Conservation (phyloP, 2,113 vertebrate genomes). For the Coregonus clupeaformis region DNA sequence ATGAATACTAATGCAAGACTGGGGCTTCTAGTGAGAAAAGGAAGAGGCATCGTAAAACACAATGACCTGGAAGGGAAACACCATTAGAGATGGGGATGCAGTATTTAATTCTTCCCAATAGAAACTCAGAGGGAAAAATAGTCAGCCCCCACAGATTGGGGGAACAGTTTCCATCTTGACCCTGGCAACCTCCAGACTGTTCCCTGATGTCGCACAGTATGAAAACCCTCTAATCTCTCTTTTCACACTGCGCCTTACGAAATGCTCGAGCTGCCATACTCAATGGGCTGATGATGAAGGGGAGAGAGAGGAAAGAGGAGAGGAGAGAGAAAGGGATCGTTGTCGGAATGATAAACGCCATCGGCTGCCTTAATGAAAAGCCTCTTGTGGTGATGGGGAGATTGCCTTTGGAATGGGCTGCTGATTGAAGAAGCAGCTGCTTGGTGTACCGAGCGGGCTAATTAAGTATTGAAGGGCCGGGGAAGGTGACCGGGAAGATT, state of each 20-base stretch:
- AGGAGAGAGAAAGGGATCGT: constrained; percentile 21
- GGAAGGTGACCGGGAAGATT: constrained; percentile 49
- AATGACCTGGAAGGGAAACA: constrained; percentile 28
- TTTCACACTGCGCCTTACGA: constrained; percentile 37
- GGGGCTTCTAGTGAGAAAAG: constrained; percentile 30
- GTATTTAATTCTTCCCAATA: not conserved
- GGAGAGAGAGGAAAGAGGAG: constrained; percentile 1
- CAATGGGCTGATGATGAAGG: constrained; percentile 20
- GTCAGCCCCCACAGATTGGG: not conserved
- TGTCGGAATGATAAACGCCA: constrained; percentile 51
- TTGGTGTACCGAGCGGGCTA: constrained; percentile 51
- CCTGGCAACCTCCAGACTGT: constrained; percentile 41
- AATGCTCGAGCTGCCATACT: not conserved
- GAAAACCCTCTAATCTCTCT: constrained; percentile 54
- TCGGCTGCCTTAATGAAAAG: constrained; percentile 69
- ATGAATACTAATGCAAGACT: constrained; percentile 36
- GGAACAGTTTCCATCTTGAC: constrained; percentile 39
- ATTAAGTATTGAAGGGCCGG: constrained; percentile 56
- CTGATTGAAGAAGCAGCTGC: constrained; percentile 63
- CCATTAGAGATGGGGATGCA: constrained; percentile 27
- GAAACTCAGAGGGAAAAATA: not conserved
- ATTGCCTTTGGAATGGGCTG: constrained; percentile 59
- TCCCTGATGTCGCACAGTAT: constrained; percentile 35
- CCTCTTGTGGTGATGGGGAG: constrained; percentile 62
- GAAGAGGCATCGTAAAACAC: constrained; percentile 44